These are phyloP conservation scores for Drosophila leontia DNA, from an alignment of 1,140 invertebrate genomes.

Conservation along the genomic window DNA sequence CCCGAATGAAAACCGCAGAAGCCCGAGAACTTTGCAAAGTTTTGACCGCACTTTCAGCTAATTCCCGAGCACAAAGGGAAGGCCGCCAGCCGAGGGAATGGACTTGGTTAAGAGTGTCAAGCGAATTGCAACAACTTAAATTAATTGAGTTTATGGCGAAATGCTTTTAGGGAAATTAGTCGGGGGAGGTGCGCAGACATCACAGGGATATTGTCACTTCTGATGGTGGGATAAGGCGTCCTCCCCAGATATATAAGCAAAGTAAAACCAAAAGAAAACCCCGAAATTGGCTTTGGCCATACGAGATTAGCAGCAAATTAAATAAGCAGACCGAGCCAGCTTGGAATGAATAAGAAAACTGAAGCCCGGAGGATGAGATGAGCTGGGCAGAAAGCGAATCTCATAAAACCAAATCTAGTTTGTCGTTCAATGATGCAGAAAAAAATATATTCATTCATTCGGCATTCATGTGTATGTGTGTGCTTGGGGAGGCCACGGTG, in stretches of 20 bases:
- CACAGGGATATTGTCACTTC: slow-evolving; percentile 74
- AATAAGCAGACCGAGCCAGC: slow-evolving; percentile 66
- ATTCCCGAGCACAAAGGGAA: slow-evolving; percentile 45
- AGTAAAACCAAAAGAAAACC: slow-evolving; percentile 23
- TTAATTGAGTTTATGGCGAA: slow-evolving; percentile 82
- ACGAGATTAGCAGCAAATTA: slow-evolving; percentile 82
- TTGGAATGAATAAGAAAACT: slow-evolving; percentile 32
- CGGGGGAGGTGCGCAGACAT: slow-evolving; percentile 51
- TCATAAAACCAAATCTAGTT: slow-evolving; percentile 83
- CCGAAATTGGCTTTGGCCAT: slow-evolving; percentile 67
- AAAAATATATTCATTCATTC: slow-evolving; percentile 78
- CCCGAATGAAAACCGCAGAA: slow-evolving; percentile 35
- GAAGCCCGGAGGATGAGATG: slow-evolving; percentile 39
- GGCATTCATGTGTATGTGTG: slow-evolving; percentile 38
- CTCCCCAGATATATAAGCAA: slow-evolving; percentile 21
- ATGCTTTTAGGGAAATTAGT: slow-evolving; percentile 82
- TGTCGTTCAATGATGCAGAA: slow-evolving; percentile 81
- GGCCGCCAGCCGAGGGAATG: slow-evolving; percentile 4
- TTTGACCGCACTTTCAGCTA: slow-evolving; percentile 68
- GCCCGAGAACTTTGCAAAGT: slow-evolving; percentile 51
- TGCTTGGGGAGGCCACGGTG: slow-evolving; percentile 26
- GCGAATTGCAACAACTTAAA: slow-evolving; percentile 78
- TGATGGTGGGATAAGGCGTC: slow-evolving; percentile 63
- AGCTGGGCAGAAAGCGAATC: slow-evolving; percentile 73
- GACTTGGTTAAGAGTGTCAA: slow-evolving; percentile 55